Percentiles rank a stretch among this genome's conserved stretches.
phyloP scores from a whole-genome alignment of 2,797 vertebrate species.

The Poecilia velifera region DNA sequence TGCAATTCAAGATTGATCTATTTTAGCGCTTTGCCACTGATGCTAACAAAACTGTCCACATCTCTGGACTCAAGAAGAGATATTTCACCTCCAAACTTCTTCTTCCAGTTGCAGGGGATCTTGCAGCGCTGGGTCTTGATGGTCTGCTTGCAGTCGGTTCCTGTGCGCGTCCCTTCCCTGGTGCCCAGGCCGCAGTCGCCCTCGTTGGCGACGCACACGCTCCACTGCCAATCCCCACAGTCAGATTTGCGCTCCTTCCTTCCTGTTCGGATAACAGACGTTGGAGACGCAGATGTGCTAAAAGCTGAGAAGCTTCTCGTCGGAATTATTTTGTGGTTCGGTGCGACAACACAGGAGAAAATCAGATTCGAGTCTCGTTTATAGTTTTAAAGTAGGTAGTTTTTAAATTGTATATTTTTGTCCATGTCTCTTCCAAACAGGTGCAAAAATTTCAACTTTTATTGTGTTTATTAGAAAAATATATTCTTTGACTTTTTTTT shows the following conservation, averaged over 20 bases:
- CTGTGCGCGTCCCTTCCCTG: conserved; percentile 91
- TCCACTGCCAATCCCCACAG: conserved; percentile 98
- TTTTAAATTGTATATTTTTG: background rate
- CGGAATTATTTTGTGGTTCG: background rate
- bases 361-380: background rate
- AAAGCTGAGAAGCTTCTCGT: background rate
- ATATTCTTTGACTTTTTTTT: background rate
- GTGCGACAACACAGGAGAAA: background rate
- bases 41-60: background rate
- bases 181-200: conserved; percentile 94
- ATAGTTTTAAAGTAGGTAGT: background rate
- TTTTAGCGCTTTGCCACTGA: too few relatives aligned
- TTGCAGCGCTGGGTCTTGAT: conserved; percentile 98
- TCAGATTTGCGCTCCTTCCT: conserved; percentile 95
- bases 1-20: background rate
- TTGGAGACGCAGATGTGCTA: background rate
- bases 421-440: background rate
- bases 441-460: background rate
- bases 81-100: conserved; percentile 93
- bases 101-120: conserved; percentile 99
- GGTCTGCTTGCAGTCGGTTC: conserved; percentile 93
- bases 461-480: background rate
- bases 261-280: conserved; percentile 72
- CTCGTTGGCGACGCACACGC: conserved; percentile 92
- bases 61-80: background rate